Conservation (phyloP, 2,797 vertebrate genomes). For the Catamblyrhynchus diadema region DNA sequence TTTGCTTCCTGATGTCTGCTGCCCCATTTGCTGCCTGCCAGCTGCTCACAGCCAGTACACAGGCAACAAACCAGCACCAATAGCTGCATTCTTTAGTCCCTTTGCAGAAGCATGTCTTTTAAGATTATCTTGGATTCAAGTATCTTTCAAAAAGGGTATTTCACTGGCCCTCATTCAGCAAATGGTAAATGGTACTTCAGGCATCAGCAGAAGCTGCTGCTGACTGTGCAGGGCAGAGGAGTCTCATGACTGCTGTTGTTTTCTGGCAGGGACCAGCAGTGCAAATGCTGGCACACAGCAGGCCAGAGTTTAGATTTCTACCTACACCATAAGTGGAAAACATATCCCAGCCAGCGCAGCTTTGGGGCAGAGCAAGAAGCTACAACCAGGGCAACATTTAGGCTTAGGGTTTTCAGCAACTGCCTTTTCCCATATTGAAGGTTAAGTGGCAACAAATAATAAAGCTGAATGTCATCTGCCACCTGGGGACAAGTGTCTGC, state of each 20-base stretch:
- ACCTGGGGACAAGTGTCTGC: not conserved
- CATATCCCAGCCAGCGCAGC: not conserved
- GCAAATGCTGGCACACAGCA: not conserved
- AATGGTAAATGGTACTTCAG: not conserved
- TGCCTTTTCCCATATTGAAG: not conserved
- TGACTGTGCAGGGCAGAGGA: not conserved
- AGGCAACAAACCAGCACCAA: not conserved
- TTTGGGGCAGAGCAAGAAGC: not conserved
- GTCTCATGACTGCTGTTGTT: rapidly evolving
- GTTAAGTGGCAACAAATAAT: not conserved
- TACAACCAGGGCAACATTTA: not conserved
- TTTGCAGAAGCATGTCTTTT: not conserved
- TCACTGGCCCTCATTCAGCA: not conserved
- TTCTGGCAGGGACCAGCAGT: not conserved
- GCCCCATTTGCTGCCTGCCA: not conserved
- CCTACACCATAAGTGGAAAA: not conserved
- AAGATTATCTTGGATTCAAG: not conserved
- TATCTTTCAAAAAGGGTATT: not conserved
- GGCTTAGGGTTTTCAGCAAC: not conserved
- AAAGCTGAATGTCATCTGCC: not conserved
- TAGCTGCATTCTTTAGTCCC: not conserved
- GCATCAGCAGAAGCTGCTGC: not conserved
- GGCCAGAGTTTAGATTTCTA: not conserved
- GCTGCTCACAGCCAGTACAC: not conserved
- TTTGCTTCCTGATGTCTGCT: not conserved